Base-by-base conservation (phyloP, 2,888 invertebrate species). In the Ennomos erosarius region DNA sequence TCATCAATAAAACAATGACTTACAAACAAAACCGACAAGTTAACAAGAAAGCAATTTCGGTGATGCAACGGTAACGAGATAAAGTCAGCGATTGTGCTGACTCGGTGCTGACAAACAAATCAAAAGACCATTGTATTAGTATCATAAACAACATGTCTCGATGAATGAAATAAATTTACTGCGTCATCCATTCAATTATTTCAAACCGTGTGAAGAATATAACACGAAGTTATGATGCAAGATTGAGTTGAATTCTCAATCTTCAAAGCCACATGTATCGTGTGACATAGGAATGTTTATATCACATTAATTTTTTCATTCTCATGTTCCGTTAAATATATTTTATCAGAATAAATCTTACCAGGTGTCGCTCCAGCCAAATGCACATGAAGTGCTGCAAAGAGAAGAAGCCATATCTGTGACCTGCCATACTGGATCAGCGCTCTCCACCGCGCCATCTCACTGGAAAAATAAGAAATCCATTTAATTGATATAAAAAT, bases 401-500 rank as follows among this genome's bases (percentile, higher is more conserved):
- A 73, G 64, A 87, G 74, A 62, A 90, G 77, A 78, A 85, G 73
- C 79, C 80, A 86, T 60, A 60, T 52, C 4, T 51, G 59, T 74
- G 76, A 69, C 70, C 70, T 77, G 70, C 81, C 86, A 84, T 87
- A 85, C 84, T 80, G 85, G 76, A 75, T 76, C 69, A 85, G 86
- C 85, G 89, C 85, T 73, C 79, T 72, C 88, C 90, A 79, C 84
- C 88, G 90, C 88, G 88, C 86, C 91, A 92, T 92, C 83, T 92
- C 91, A 91, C 91, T 92, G 84, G 48, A 88, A 88, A 81, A 85
- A 85, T 43, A 44, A 58, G 51, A 73, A 66, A 57, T 5, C 51
- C 46, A 11, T 26, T 26, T 26, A 43, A 54, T 51, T 40, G 51
- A 40, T 10, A 48, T n/a, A 48, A 44, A 10, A 9, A 45, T 12